phyloP scores from a whole-genome alignment of 2,797 vertebrate genomes.

The Xenopus petersii region DNA sequence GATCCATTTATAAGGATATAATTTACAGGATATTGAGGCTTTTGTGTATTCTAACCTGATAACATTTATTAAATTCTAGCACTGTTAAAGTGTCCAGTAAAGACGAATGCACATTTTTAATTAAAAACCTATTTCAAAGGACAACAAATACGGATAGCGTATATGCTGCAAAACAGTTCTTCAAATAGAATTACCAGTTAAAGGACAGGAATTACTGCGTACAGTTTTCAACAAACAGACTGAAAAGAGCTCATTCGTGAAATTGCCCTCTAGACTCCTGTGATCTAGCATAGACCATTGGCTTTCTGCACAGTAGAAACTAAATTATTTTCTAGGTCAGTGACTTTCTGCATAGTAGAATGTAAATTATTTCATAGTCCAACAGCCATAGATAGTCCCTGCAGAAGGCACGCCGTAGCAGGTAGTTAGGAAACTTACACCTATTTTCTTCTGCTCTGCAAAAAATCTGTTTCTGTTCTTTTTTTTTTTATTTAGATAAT shows the following conservation, averaged over 20 bases:
- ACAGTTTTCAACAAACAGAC: constrained; percentile 2
- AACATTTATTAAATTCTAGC: no score
- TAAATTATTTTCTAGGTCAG: constrained; percentile 4
- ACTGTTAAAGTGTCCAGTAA: no score
- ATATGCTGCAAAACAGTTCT: neutral
- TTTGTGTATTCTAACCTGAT: no score
- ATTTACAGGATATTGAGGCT: no score
- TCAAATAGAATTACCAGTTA: neutral
- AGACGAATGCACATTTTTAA: no score
- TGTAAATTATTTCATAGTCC: constrained; percentile 3
- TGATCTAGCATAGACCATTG: constrained; percentile 2
- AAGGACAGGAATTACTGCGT: neutral
- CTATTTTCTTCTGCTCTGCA: neutral
- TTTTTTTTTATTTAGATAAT: neutral
- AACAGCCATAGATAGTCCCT: neutral
- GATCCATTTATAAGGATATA: no score
- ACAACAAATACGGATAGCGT: neutral
- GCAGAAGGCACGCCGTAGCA: neutral
- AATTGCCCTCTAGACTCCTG: constrained; percentile 3
- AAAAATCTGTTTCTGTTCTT: neutral
- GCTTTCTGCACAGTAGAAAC: constrained; percentile 1
- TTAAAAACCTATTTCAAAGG: neutral
- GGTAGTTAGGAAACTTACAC: neutral
- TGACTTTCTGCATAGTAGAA: neutral
- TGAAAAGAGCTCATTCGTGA: neutral